phyloP scores from a whole-genome alignment of 2,113 vertebrate species.

The Sapayoa aenigma region DNA sequence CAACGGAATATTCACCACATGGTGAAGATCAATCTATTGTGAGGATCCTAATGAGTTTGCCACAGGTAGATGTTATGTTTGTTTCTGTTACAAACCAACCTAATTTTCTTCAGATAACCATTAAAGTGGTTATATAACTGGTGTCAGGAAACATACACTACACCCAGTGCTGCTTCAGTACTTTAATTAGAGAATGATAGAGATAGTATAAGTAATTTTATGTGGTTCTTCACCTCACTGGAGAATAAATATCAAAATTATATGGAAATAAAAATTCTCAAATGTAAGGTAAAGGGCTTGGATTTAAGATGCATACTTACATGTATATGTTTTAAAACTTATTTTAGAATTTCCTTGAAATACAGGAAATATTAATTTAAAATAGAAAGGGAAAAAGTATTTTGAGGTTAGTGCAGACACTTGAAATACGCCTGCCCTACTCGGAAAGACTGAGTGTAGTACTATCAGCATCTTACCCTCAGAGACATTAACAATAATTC shows the following conservation, averaged over 20 bases:
- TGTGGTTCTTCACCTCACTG: accelerated
- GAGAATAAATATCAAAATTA: neutral
- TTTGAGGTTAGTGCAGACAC: neutral
- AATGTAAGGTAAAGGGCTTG: neutral
- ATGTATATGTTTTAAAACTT: neutral
- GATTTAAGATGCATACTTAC: neutral
- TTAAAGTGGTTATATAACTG: neutral
- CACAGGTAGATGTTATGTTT: too few species aligned
- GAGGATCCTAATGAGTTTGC: neutral
- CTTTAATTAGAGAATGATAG: neutral
- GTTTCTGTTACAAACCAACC: neutral
- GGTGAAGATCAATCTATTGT: neutral
- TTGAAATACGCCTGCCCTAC: neutral
- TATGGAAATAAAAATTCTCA: neutral
- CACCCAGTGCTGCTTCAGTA: neutral
- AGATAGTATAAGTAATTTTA: neutral
- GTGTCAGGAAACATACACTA: neutral
- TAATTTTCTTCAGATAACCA: neutral
- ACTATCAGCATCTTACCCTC: neutral
- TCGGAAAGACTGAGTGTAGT: neutral
- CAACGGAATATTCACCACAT: neutral
- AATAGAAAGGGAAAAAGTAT: neutral
- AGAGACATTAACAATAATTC: neutral
- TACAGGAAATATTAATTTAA: accelerated
- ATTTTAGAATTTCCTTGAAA: neutral